phyloP scores from a whole-genome alignment of 2,797 vertebrate genomes.

The Leucoraja ocellata region DNA sequence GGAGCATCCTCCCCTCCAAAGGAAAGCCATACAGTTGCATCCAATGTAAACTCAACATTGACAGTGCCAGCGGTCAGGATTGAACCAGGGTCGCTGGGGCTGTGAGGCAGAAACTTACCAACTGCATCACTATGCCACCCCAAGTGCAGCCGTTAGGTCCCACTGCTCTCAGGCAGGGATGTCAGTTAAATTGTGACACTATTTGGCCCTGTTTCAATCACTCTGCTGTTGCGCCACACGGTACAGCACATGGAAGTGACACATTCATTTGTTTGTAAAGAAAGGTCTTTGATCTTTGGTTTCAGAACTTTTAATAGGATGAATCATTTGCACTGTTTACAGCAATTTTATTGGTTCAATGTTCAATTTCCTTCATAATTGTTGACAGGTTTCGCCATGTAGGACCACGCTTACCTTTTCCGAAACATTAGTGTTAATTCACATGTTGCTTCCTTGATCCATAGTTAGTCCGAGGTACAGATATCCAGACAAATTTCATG shows the following conservation, averaged over 20 bases:
- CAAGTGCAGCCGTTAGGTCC: neutral
- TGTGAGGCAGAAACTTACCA: too few relatives aligned
- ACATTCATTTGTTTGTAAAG: neutral
- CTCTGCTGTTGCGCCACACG: neutral
- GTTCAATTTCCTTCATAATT: neutral
- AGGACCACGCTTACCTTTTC: neutral
- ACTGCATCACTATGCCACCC: too few relatives aligned
- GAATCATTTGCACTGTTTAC: neutral
- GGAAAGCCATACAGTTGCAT: too few relatives aligned
- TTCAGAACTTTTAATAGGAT: conserved; percentile 11
- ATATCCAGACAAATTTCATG: conserved; percentile 1
- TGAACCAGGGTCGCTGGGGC: too few relatives aligned
- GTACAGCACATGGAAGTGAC: neutral
- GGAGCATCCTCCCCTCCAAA: too few relatives aligned
- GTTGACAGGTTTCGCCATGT: neutral
- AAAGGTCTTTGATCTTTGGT: neutral
- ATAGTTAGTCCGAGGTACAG: neutral
- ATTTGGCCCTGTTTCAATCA: too few relatives aligned
- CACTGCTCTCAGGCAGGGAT: neutral
- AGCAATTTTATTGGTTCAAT: neutral
- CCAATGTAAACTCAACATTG: too few relatives aligned
- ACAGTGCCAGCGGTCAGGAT: too few relatives aligned
- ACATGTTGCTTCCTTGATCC: neutral
- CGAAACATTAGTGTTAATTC: neutral
- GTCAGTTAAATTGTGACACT: neutral